A percentile compares a stretch with the other conserved stretches of the same genome.
phyloP scores from a whole-genome alignment of 2,888 invertebrate genomes.

The Agonopterix subpropinquella region DNA sequence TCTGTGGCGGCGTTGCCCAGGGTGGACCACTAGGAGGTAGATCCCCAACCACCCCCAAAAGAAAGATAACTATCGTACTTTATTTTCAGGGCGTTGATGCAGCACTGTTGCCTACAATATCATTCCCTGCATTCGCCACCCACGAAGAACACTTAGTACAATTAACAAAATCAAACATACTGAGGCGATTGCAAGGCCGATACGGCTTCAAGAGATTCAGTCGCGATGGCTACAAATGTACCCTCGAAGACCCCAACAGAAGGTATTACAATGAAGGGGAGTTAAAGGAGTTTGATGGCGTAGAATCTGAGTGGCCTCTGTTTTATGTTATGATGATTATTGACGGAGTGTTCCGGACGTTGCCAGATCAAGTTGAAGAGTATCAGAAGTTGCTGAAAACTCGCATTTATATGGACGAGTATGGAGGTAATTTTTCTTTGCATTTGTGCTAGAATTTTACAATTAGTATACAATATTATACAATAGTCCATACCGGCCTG shows the following conservation, averaged over 20 bases:
- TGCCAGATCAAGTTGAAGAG: constrained; percentile 93
- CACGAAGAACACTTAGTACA: constrained; percentile 94
- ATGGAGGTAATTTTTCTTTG: constrained; percentile 78
- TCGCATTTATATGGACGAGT: constrained; percentile 86
- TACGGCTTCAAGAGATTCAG: constrained; percentile 96
- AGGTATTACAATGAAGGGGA: constrained; percentile 93
- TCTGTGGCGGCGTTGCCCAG: too few relatives aligned
- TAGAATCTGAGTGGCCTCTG: constrained; percentile 99
- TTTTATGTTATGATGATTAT: constrained; percentile 97
- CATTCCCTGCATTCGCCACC: constrained; percentile 98
- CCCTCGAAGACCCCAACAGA: constrained; percentile 86
- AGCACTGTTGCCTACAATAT: constrained; percentile 92
- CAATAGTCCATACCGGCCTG: too few relatives aligned
- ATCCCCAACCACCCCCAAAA: too few relatives aligned
- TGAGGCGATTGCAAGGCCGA: constrained; percentile 87
- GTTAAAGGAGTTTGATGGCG: constrained; percentile 94
- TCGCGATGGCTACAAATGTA: constrained; percentile 95
- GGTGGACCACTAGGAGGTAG: too few relatives aligned
- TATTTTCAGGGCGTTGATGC: constrained; percentile 90
- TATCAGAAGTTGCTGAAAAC: constrained; percentile 90
- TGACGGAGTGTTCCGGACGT: constrained; percentile 92
- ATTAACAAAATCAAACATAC: constrained; percentile 89
- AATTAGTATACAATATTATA: too few relatives aligned
- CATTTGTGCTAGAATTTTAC: too few relatives aligned
- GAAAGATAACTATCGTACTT: too few relatives aligned